Percentiles rank a stretch among this genome's conserved stretches.
Evolutionary conservation across 2,113 vertebrate genomes (phyloP).

Genomic region (Anhinga rufa): DNA sequence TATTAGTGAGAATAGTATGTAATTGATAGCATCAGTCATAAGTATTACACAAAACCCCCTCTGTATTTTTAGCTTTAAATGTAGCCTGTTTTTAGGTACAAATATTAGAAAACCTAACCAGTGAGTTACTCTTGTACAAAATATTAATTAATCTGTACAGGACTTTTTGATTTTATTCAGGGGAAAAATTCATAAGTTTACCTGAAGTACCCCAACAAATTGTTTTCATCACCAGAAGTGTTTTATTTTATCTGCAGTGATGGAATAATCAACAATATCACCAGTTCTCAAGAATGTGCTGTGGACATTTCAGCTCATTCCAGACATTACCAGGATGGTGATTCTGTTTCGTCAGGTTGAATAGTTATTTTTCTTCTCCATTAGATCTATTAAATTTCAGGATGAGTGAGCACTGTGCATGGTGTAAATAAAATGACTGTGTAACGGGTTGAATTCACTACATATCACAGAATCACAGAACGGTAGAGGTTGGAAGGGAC

Average conservation of each 20-base stretch:
- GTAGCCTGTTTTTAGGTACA: background rate
- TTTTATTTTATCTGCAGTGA: background rate
- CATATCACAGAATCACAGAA: no score
- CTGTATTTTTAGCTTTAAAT: background rate
- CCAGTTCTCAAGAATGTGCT: background rate
- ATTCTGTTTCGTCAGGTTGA: background rate
- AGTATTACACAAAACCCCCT: background rate
- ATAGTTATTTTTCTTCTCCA: background rate
- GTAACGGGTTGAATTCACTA: background rate
- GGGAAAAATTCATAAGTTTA: background rate
- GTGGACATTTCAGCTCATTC: background rate
- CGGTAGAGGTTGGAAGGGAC: no score
- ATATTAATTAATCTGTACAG: background rate
- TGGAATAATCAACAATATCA: background rate
- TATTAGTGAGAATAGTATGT: background rate
- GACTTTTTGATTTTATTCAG: background rate
- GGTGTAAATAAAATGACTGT: background rate
- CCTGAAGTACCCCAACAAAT: background rate
- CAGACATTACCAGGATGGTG: background rate
- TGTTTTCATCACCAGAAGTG: background rate
- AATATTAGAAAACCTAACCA: background rate
- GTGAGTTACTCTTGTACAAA: background rate
- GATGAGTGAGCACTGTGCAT: rapidly evolving
- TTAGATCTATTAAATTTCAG: background rate
- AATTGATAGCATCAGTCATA: background rate